phyloP scores from a whole-genome alignment of 1,140 invertebrate species.

The Bombus ignitus region DNA sequence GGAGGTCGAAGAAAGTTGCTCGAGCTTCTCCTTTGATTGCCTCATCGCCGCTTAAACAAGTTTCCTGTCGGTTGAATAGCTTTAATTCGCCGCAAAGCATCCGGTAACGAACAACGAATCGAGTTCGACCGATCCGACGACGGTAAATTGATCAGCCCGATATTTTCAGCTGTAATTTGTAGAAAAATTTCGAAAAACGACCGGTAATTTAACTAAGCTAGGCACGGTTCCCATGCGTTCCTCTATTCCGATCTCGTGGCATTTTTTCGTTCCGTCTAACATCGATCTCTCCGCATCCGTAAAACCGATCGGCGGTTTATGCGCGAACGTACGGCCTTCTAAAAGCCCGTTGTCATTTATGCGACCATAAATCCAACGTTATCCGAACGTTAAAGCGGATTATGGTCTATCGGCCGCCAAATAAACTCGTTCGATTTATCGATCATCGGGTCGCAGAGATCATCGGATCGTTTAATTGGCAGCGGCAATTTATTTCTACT shows the following conservation, averaged over 20 bases:
- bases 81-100: constrained; percentile 3
- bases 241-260: neutral
- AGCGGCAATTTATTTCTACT: constrained; percentile 38
- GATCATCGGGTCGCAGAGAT: neutral
- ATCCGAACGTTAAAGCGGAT: neutral
- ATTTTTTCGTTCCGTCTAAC: neutral
- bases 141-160: neutral
- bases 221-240: neutral
- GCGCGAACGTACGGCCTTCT: neutral
- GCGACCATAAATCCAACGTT: constrained; percentile 2
- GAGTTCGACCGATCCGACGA: neutral
- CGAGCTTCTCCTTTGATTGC: neutral
- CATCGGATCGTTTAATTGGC: constrained; percentile 29
- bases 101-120: constrained; percentile 11
- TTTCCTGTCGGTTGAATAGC: constrained; percentile 9
- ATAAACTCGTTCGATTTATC: constrained; percentile 50
- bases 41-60: neutral
- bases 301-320: neutral
- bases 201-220: neutral
- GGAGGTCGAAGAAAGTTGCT: constrained; percentile 20
- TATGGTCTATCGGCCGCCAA: constrained; percentile 9
- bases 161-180: neutral
- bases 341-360: constrained; percentile 9
- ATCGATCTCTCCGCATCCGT: neutral
- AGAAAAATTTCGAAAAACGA: neutral